Conservation (phyloP, 2,797 vertebrate genomes). For the Oreonectes daqikongensis region DNA sequence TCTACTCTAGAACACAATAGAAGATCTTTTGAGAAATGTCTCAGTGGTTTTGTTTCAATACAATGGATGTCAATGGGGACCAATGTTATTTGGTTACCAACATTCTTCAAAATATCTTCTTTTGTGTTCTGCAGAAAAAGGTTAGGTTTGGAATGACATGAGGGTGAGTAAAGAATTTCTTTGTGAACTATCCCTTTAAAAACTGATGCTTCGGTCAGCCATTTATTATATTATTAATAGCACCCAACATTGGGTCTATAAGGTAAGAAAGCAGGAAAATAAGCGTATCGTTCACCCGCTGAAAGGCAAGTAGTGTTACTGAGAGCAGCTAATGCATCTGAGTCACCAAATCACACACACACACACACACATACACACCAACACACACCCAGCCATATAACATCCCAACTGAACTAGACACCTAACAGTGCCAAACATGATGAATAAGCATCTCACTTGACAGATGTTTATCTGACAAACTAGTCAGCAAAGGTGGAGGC, state of each 20-base stretch:
- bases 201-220: not conserved
- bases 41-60: too few relatives aligned
- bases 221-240: slow-evolving; percentile 16
- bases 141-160: too few relatives aligned
- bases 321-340: slow-evolving; percentile 24
- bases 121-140: too few relatives aligned
- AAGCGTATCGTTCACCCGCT: slow-evolving; percentile 6
- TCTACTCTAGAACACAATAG: too few relatives aligned
- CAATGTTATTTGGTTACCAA: too few relatives aligned
- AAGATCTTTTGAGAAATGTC: too few relatives aligned
- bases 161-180: too few relatives aligned
- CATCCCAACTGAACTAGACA: slow-evolving; percentile 23
- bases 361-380: too few relatives aligned
- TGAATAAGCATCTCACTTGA: slow-evolving; percentile 19
- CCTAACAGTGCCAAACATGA: slow-evolving; percentile 15
- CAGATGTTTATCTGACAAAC: slow-evolving; percentile 36
- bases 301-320: slow-evolving; percentile 15
- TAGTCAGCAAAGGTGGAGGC: not conserved
- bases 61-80: too few relatives aligned
- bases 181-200: too few relatives aligned
- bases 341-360: slow-evolving; percentile 24
- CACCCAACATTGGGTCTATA: not conserved
- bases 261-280: slow-evolving; percentile 1
- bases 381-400: slow-evolving; percentile 9
- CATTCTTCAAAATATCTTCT: too few relatives aligned